Evolutionary conservation across 2,113 vertebrate species (phyloP), one percentile per base, ranked within the genome.

Genomic region (Scomber scombrus): DNA sequence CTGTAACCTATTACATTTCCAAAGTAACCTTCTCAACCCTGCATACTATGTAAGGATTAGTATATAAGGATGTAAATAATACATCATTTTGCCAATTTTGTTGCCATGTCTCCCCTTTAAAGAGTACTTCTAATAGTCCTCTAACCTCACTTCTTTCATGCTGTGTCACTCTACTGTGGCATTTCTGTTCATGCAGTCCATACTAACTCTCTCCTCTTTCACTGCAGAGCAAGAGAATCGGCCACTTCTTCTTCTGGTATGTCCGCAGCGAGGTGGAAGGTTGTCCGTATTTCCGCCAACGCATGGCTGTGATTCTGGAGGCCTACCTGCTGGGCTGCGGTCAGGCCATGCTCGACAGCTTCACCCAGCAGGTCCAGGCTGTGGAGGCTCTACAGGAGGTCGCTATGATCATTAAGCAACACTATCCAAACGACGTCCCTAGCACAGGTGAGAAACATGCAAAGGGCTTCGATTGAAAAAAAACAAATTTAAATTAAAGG

Each of bases 221-320:
- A 16, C 47, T 67, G 60, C 92, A 96, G 95, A 96, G 95, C 88
- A 96, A 95, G 82, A 87, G 94, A 66, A 92, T 96, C 0, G 95
- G 95, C n/a, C 95, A 96, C 72, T 96, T 94, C 92, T 95, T 96
- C 85, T 96, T 96, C 88, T 96, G 95, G 95, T 96, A 94, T 19
- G 65, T 95, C 21, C 93, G 94, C 71, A 94, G 95, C 14, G 95
- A 96, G 74, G 93, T 95, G 56, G 89, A 89, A 3, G 91, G 92
- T 0, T 94, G 94, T 21, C 93, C 75, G 0, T 94, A 92, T 77
- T 96, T 95, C 68, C 91, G 91, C 12, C 92, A 95, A 78, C 93
- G 95, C 23, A 95, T 96, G 92, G 94, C 95, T 0, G 90, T 95
- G 75, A 90, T 95, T 50, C 82, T 96, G 62, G 95, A 96, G 86